Evolutionary conservation across 1,140 invertebrate species (phyloP).

Genomic region (Drosophila santomea): DNA sequence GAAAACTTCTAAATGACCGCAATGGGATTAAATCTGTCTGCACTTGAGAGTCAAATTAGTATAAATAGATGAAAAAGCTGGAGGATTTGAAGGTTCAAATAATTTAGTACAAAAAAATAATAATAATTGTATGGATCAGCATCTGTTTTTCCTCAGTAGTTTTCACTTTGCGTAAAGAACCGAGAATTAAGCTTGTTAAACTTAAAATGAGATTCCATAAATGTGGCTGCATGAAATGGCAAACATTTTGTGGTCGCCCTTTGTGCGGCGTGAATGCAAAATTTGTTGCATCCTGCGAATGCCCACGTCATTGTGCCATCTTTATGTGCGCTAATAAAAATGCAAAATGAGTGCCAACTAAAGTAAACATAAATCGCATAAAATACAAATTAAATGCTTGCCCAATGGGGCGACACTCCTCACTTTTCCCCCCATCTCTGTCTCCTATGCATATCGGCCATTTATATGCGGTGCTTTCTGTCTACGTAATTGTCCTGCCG

Average conservation of each 20-base stretch:
- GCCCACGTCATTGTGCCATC: constrained; percentile 33
- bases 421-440: constrained; percentile 3
- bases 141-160: not conserved
- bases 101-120: not conserved
- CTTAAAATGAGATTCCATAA: constrained; percentile 14
- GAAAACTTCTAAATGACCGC: not conserved
- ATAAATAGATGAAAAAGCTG: not conserved
- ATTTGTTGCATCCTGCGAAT: constrained; percentile 45
- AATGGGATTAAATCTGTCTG: constrained; percentile 1
- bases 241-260: constrained; percentile 25
- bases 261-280: constrained; percentile 41
- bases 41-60: not conserved
- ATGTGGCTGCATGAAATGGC: constrained; percentile 11
- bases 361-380: constrained; percentile 77
- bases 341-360: constrained; percentile 64
- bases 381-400: constrained; percentile 81
- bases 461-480: constrained; percentile 58
- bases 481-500: constrained; percentile 65
- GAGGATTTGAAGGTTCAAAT: not conserved
- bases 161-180: constrained; percentile 8
- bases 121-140: too few relatives aligned
- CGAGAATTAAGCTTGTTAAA: constrained; percentile 1
- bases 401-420: constrained; percentile 40
- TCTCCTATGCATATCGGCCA: constrained; percentile 47
- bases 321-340: constrained; percentile 68